These are phyloP conservation scores for Ptychodera flava DNA, from an alignment of 35 echinoderm and acorn worm species.

Conservation along the genomic window DNA sequence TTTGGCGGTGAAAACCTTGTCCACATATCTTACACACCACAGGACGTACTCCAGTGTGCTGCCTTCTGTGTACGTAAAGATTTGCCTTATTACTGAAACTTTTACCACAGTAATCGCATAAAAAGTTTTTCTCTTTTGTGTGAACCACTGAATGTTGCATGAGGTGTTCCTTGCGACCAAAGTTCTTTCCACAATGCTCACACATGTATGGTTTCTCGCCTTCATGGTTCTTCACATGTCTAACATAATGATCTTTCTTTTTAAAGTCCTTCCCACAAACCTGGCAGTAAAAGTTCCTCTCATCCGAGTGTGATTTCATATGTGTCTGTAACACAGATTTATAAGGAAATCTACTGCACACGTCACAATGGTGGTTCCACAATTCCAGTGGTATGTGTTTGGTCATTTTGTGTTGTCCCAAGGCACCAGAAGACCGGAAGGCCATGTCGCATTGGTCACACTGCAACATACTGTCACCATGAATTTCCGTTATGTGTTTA, in stretches of 20 bases:
- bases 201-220: slow-evolving; percentile 17
- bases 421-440: not conserved
- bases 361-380: not conserved
- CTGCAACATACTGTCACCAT: not conserved
- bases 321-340: not conserved
- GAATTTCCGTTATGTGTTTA: not conserved
- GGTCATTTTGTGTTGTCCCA: not conserved
- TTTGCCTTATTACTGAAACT: slow-evolving; percentile 18
- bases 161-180: slow-evolving; percentile 1
- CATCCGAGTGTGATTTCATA: not conserved
- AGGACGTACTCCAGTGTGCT: slow-evolving; percentile 17
- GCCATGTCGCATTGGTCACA: not conserved
- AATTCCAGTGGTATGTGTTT: not conserved
- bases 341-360: not conserved
- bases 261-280: not conserved
- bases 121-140: slow-evolving; percentile 13
- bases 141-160: slow-evolving; percentile 2
- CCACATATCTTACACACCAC: slow-evolving; percentile 21
- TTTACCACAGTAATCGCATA: slow-evolving; percentile 10
- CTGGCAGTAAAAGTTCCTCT: not conserved
- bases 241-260: not conserved
- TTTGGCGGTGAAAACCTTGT: slow-evolving; percentile 1
- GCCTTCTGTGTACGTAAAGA: not conserved
- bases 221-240: not conserved
- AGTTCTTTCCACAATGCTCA: slow-evolving; percentile 20